Evolutionary conservation across 1,140 invertebrate genomes (phyloP), one percentile per base, ranked within the genome.

Genomic region (Nephila pilipes): DNA sequence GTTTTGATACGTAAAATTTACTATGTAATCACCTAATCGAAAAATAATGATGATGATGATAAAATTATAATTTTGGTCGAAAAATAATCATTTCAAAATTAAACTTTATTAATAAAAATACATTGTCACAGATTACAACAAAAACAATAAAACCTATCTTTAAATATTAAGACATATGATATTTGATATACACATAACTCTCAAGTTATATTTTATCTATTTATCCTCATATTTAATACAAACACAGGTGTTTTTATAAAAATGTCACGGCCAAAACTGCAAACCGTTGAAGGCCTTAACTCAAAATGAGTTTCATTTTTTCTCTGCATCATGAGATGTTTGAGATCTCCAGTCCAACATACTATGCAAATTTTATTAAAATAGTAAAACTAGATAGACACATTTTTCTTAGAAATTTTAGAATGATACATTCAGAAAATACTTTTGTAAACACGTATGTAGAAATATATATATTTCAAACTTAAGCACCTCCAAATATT

Each of bases 271-370:
- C 69, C 69, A 75, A 75, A 75, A 75, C 65, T 75, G 29, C 69
- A 75, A 75, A 75, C 69, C 69, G 80, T 81, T 81, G 80, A 81
- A 55, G 80, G 80, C 80, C 80, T 81, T 81, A 46, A 75, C 69
- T 75, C 69, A 29, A 75, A 75, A 29, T 29, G 69, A 75, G 69
- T 75, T 75, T 75, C 69, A 75, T 75, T 75, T 75, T 18, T 32
- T 75, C 69, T 36, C 69, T 18, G 20, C 69, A 75, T 75, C 69
- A 75, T 75, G 69, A 81, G 46, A 55, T 81, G 46, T 81, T 81
- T 14, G 80, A 81, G 80, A 18, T n/a, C 38, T 81, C 80, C 80
- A 81, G 80, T 81, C 80, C 80, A 81, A 20, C n/a, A 38, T 81
- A 81, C 80, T 54, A 81, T 81, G 46, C 46, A 81, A 81, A 54